Evolutionary conservation across 2,113 vertebrate genomes (phyloP), one percentile per base, ranked within the genome.

Genomic region (Neotoma lepida): DNA sequence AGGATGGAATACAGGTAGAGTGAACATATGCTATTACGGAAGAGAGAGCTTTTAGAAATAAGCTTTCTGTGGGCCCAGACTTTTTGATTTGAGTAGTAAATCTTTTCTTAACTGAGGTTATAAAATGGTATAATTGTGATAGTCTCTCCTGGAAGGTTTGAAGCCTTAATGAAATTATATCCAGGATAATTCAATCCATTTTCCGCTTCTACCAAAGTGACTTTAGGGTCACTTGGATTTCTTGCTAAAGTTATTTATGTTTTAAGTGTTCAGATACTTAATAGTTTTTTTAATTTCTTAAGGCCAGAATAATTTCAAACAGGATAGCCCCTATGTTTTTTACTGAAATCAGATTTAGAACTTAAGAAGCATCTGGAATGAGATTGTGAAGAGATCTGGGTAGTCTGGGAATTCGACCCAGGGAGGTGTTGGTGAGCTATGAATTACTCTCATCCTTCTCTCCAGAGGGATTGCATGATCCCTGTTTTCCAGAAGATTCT

Each of bases 161-260:
- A 94, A 81, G 93, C 93, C 95, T 91, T 95, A 93, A 95, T 97
- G 88, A 96, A 97, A 96, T 97, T 91, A 92, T 84, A 58, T 96
- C 95, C 95, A 96, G 76, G 94, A 88, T 90, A 94, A 82, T 51
- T 90, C n/a, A 90, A 0, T 87, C 6, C 39, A 71, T 94, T 87
- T 94, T 41, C 61, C 49, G 14, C 90, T 95, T 64, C 64, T 90
- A 90, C 86, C 61, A 68, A 49, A 93, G 49, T 85, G 78, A 85
- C 88, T 94, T 90, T 81, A 88, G 51, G 87, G n/a, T 93, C 89
- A 81, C 56, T 49, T 97, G 95, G 56, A 58, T 92, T 96, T 76
- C 80, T 92, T 93, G 71, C 86, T 91, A 73, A 73, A 87, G 26
- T 91, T 95, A 94, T 76, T 91, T 96, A 94, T 91, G 66, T 94